Base-by-base conservation (phyloP, 2,113 vertebrate genomes). In the Barnardius zonarius region DNA sequence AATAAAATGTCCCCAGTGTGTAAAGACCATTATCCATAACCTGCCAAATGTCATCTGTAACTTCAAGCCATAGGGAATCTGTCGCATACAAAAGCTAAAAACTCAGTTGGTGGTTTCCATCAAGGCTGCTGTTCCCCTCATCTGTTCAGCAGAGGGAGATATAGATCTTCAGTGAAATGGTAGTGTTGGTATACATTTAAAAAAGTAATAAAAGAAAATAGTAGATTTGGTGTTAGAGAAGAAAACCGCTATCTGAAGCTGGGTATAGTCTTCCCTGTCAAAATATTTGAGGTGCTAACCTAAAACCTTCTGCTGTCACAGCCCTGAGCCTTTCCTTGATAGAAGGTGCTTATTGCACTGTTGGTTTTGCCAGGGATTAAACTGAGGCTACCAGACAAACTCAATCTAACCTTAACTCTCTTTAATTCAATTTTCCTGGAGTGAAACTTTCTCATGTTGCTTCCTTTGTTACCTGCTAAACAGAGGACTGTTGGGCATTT, bases 91-190 rank as follows among this genome's bases (percentile, higher is more conserved):
- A 94, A 97, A 73, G 78, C 96, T 92, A 92, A 87, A 95, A 89
- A 73, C 43, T 75, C 90, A 69, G 61, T 48, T 95, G 95, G 83
- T 30, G 6, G 54, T 82, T 94, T 30, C 89, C 52, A 66, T 96
- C 86, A 81, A 79, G 78, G 81, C 86, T 95, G 80, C 70, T 89
- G 37, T 95, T 96, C 79, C 73, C 70, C 85, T 95, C 54, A 37
- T 96, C 77, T 95, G 78, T 92, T 94, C 93, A 96, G 93, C 81
- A 96, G 94, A 93, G 94, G 92, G 93, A 96, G 94, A 94, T 96
- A 86, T 27, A 95, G 92, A 96, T 97, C 87, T 96, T 74, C 33
- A 88, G 73, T 90, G 86, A 81, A 96, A 87, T 88, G 64, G 63
- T 93, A n/a, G 30, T 92, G 68, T 83, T 96, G 72, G 43, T 66